Conservation (phyloP, 2,797 vertebrate species). For the Thunnus albacares region DNA sequence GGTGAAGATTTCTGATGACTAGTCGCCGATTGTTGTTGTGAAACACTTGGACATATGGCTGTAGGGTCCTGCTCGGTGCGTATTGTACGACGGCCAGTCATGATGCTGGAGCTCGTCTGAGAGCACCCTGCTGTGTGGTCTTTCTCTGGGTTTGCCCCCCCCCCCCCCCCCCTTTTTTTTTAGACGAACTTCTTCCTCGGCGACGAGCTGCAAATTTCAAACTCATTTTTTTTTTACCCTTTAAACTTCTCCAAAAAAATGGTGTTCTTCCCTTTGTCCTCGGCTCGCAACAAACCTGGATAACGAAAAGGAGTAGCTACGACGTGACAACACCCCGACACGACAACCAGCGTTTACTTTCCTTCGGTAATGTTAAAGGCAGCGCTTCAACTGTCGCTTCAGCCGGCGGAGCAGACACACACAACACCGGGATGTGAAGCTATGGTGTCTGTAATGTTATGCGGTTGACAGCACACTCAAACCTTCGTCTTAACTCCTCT, state of each 20-base stretch:
- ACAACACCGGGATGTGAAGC: slow-evolving; percentile 40
- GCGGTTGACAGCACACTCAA: slow-evolving; percentile 41
- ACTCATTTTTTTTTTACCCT: background rate
- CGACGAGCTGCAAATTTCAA: slow-evolving; percentile 22
- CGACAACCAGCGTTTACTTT: slow-evolving; percentile 64
- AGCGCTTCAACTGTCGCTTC: slow-evolving; percentile 40
- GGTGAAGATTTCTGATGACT: slow-evolving; percentile 5
- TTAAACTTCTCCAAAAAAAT: slow-evolving; percentile 70
- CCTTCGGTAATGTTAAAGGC: slow-evolving; percentile 64
- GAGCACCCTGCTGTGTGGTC: slow-evolving; percentile 47
- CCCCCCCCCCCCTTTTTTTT: background rate
- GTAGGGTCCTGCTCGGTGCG: slow-evolving; percentile 25
- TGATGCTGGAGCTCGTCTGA: slow-evolving; percentile 76
- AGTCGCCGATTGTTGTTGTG: slow-evolving; percentile 16
- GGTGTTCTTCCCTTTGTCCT: slow-evolving; percentile 72
- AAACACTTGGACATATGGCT: slow-evolving; percentile 45
- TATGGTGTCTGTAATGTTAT: slow-evolving; percentile 17
- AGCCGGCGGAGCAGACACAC: slow-evolving; percentile 31
- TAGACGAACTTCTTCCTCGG: slow-evolving; percentile 29
- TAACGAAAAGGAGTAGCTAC: slow-evolving; percentile 73
- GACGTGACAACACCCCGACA: slow-evolving; percentile 74
- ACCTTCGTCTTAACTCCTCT: background rate
- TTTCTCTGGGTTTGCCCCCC: slow-evolving; percentile 45
- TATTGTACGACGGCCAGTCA: slow-evolving; percentile 44
- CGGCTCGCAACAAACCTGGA: slow-evolving; percentile 82